These are phyloP conservation scores for Darevskia nairensis DNA, from an alignment of 2,797 vertebrate species.

Conservation along the genomic window DNA sequence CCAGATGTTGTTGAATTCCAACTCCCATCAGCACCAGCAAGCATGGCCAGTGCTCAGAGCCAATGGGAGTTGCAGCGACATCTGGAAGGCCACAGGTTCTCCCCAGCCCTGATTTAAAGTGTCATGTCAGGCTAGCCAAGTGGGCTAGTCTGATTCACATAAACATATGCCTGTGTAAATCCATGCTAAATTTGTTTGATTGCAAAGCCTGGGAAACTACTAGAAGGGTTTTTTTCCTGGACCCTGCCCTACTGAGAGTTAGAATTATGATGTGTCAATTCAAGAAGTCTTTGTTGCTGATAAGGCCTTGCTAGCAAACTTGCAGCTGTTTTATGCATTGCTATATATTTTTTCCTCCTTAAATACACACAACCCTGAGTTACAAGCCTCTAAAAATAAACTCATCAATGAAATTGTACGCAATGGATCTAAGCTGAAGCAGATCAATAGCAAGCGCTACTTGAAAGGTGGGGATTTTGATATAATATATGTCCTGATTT, in stretches of 20 bases:
- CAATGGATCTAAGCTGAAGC: slow-evolving; percentile 25
- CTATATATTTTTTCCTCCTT: not conserved
- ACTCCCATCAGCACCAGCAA: too few relatives aligned
- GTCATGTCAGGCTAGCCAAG: not conserved
- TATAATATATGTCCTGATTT: slow-evolving; percentile 22
- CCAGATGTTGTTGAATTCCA: too few relatives aligned
- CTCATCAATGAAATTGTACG: slow-evolving; percentile 16
- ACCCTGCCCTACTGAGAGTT: not conserved
- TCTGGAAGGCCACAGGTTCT: not conserved
- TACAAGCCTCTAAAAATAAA: not conserved
- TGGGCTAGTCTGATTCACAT: not conserved
- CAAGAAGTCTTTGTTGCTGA: not conserved
- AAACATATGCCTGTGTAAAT: not conserved
- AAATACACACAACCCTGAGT: not conserved
- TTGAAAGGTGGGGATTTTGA: slow-evolving; percentile 20
- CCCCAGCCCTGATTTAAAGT: not conserved
- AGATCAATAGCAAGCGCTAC: not conserved
- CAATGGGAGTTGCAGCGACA: not conserved
- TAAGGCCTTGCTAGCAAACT: slow-evolving; percentile 1
- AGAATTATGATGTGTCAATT: slow-evolving; percentile 1
- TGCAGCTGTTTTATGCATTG: not conserved
- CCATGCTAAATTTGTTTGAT: not conserved
- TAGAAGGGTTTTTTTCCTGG: not conserved
- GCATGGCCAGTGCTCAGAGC: too few relatives aligned
- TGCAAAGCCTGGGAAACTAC: not conserved